phyloP scores from a whole-genome alignment of 2,888 invertebrate species.

The Agrotis clavis region DNA sequence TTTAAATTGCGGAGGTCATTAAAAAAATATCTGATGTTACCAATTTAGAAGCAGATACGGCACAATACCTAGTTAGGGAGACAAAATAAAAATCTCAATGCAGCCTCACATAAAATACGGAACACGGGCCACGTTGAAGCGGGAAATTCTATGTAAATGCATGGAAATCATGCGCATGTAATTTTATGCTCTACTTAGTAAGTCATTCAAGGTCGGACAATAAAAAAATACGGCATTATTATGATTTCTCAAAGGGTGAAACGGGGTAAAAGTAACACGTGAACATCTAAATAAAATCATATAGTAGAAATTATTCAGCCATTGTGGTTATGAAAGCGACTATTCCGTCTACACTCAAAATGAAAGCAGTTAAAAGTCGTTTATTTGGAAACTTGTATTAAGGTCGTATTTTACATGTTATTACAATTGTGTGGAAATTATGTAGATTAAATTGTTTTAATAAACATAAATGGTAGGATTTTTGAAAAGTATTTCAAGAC shows the following conservation, averaged over 20 bases:
- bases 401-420: background rate
- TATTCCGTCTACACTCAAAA: background rate
- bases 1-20: constrained; percentile 26
- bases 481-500: background rate
- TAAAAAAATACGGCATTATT: constrained; percentile 45
- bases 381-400: background rate
- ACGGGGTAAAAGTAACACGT: constrained; percentile 27
- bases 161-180: constrained; percentile 59
- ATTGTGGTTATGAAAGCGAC: background rate
- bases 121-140: constrained; percentile 19
- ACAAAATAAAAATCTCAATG: constrained; percentile 10
- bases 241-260: constrained; percentile 44
- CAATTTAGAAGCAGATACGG: constrained; percentile 26
- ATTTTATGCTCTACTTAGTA: constrained; percentile 46
- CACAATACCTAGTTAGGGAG: background rate
- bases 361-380: background rate
- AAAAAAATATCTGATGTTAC: constrained; percentile 28
- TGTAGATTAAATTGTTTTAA: background rate
- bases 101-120: constrained; percentile 23
- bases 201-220: constrained; percentile 45
- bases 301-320: constrained; percentile 10
- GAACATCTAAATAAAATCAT: constrained; percentile 14
- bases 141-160: constrained; percentile 54
- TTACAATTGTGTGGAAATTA: background rate
- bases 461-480: background rate